These are phyloP conservation scores for Dendrophyllia cribrosa DNA, from an alignment of 64 coral and sea anemone species.

Conservation along the genomic window DNA sequence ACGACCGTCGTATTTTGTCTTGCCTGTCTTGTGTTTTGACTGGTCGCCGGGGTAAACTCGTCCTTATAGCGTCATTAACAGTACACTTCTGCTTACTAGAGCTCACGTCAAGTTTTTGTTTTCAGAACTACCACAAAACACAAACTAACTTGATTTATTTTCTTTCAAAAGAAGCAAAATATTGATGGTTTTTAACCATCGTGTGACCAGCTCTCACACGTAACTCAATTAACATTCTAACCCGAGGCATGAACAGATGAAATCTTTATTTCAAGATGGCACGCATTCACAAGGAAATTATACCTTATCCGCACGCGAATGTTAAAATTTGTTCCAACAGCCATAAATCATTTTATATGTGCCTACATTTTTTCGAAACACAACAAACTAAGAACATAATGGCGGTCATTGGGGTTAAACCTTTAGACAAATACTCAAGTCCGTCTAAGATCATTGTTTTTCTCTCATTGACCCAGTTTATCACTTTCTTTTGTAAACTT, in stretches of 20 bases:
- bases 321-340: neutral
- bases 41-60: neutral
- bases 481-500: constrained; percentile 18
- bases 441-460: constrained; percentile 34
- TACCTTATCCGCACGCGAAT: constrained; percentile 10
- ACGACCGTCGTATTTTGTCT: constrained; percentile 27
- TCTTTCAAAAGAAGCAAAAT: neutral
- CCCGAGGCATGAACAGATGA: constrained; percentile 3
- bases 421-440: constrained; percentile 48
- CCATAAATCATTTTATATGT: neutral
- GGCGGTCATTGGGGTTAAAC: constrained; percentile 36
- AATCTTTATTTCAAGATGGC: neutral
- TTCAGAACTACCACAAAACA: neutral
- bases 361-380: neutral
- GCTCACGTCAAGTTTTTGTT: neutral
- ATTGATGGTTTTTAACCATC: neutral
- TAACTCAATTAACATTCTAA: constrained; percentile 36
- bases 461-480: constrained; percentile 28
- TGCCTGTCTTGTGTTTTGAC: constrained; percentile 2
- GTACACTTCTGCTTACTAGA: neutral
- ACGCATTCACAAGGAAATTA: neutral
- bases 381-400: constrained; percentile 12
- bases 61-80: neutral
- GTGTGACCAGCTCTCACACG: neutral
- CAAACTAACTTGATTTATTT: neutral